phyloP scores from a whole-genome alignment of 2,797 vertebrate species.

The Coregonus ussuriensis region DNA sequence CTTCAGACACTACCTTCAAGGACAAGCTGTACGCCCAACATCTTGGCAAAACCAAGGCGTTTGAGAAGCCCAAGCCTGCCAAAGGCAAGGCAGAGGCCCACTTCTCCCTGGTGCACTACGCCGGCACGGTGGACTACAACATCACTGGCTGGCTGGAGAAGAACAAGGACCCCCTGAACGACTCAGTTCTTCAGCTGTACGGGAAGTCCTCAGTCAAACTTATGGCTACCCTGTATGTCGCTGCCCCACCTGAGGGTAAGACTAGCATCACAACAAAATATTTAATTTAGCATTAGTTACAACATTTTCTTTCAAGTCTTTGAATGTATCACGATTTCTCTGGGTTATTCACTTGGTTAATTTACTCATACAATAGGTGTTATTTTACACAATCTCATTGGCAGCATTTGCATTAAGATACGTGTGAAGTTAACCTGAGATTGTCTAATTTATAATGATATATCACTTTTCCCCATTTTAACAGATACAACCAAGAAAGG shows the following conservation, averaged over 20 bases:
- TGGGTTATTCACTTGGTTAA: neutral
- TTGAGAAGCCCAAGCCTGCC: constrained; percentile 83
- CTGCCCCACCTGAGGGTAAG: too few species aligned
- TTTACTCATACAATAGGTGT: neutral
- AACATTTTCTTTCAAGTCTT: too few species aligned
- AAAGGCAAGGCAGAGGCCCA: constrained; percentile 88
- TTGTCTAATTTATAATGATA: too few species aligned
- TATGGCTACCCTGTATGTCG: neutral
- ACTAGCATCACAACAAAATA: neutral
- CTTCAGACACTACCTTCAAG: constrained; percentile 85
- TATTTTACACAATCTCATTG: neutral
- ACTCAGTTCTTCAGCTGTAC: constrained; percentile 85
- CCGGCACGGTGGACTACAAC: constrained; percentile 90
- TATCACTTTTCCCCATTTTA: neutral
- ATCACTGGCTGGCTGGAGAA: constrained; percentile 87
- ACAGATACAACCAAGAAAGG: constrained; percentile 8
- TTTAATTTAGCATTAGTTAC: neutral
- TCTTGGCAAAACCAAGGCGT: constrained; percentile 78
- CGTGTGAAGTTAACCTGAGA: neutral
- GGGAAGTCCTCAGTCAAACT: constrained; percentile 82
- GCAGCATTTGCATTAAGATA: neutral
- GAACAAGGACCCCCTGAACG: constrained; percentile 91
- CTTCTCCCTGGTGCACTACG: constrained; percentile 86
- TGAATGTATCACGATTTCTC: neutral
- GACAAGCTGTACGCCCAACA: constrained; percentile 83